phyloP scores from a whole-genome alignment of 1,140 invertebrate species.

The Cyclargus thomasi region DNA sequence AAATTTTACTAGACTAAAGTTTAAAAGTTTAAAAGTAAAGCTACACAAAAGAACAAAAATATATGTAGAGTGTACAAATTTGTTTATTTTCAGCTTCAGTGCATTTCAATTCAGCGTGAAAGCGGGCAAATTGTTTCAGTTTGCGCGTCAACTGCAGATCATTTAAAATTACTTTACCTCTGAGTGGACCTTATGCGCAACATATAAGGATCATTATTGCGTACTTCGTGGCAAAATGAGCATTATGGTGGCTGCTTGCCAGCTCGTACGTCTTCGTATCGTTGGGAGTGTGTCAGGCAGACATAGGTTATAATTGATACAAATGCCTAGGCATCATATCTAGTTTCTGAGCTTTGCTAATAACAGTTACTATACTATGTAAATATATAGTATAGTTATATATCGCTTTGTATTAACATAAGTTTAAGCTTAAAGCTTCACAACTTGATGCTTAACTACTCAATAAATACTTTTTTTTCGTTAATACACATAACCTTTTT shows the following conservation, averaged over 20 bases:
- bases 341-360: background rate
- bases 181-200: no score
- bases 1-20: no score
- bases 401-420: no score
- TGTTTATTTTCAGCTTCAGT: background rate
- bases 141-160: background rate
- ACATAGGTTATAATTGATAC: background rate
- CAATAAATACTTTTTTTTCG: no score
- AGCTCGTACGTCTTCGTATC: background rate
- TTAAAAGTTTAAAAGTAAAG: background rate
- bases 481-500: no score
- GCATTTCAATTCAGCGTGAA: background rate
- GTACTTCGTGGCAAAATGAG: no score
- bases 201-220: no score
- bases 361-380: background rate
- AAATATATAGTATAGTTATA: no score
- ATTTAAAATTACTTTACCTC: background rate
- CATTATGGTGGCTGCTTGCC: background rate
- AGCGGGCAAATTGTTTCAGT: background rate
- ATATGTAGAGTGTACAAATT: background rate
- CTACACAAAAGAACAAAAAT: background rate
- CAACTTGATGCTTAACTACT: no score
- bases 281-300: background rate
- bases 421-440: no score
- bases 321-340: background rate